These are phyloP conservation scores for Stegophylla sp. DNA, from an alignment of 2,888 invertebrate genomes.

Conservation along the genomic window DNA sequence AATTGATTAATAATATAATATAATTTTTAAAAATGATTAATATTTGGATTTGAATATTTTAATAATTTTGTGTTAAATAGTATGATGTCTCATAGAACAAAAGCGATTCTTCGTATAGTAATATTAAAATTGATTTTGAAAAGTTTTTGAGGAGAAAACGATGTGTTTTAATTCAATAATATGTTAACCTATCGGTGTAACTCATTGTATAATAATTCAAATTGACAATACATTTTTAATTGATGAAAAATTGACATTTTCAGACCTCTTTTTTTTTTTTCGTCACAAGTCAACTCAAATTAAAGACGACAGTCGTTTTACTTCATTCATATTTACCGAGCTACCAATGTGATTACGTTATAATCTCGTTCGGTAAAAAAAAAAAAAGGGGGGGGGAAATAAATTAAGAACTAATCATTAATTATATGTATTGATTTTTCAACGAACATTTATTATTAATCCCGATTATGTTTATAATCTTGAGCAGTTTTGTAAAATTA, in stretches of 20 bases:
- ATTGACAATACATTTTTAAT: conserved; percentile 17
- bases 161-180: no score
- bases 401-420: conserved; percentile 31
- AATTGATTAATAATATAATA: no score
- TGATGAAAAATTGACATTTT: not conserved
- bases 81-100: no score
- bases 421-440: conserved; percentile 39
- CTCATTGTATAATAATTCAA: not conserved
- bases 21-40: no score
- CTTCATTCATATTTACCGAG: not conserved
- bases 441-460: not conserved
- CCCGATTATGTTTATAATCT: not conserved
- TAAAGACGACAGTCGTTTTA: conserved; percentile 24
- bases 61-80: no score
- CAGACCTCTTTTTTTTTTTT: not conserved
- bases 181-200: not conserved
- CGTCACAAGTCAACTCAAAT: not conserved
- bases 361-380: conserved; percentile 14
- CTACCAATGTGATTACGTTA: not conserved
- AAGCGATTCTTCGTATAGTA: no score
- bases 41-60: no score
- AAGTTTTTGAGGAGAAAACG: no score
- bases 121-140: no score
- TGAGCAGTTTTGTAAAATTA: not conserved
- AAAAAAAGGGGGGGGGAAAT: not conserved